Evolutionary conservation across 1,140 invertebrate species (phyloP).

Genomic region (Plectus sambesii): DNA sequence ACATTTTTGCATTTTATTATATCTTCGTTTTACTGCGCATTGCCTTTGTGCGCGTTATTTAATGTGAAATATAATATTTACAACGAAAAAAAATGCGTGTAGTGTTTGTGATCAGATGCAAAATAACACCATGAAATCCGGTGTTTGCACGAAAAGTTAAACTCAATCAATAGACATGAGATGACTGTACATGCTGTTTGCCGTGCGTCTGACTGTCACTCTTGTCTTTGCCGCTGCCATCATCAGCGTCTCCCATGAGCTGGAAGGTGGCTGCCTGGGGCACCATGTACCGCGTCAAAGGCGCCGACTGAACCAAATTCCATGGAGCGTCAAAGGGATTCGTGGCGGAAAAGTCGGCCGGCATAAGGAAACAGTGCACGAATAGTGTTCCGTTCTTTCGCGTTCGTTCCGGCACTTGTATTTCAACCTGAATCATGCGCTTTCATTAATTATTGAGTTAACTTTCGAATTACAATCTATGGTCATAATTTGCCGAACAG

Average conservation of each 20-base stretch:
- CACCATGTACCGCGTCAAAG: slow-evolving; percentile 21
- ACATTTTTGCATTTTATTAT: too few species aligned
- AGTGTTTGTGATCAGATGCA: too few species aligned
- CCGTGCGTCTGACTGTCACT: neutral
- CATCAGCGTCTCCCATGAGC: slow-evolving; percentile 16
- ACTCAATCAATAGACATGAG: slow-evolving; percentile 7
- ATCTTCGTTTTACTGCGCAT: too few species aligned
- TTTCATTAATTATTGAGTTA: too few species aligned
- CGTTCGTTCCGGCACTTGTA: slow-evolving; percentile 2
- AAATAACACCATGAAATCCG: too few species aligned
- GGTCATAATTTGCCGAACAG: too few species aligned
- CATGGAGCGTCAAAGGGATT: slow-evolving; percentile 16
- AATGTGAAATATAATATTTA: too few species aligned
- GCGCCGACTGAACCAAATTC: slow-evolving; percentile 14
- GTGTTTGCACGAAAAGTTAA: neutral
- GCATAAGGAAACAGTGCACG: slow-evolving; percentile 10
- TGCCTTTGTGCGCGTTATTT: too few species aligned
- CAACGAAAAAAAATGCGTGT: too few species aligned
- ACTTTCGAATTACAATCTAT: too few species aligned
- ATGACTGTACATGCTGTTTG: slow-evolving; percentile 6
- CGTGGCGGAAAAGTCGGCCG: slow-evolving; percentile 12
- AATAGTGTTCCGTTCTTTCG: slow-evolving; percentile 10
- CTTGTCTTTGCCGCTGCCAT: neutral
- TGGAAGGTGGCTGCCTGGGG: slow-evolving; percentile 30
- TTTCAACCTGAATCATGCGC: too few species aligned